phyloP scores from a whole-genome alignment of 2,797 vertebrate species.

The Helarctos malayanus region DNA sequence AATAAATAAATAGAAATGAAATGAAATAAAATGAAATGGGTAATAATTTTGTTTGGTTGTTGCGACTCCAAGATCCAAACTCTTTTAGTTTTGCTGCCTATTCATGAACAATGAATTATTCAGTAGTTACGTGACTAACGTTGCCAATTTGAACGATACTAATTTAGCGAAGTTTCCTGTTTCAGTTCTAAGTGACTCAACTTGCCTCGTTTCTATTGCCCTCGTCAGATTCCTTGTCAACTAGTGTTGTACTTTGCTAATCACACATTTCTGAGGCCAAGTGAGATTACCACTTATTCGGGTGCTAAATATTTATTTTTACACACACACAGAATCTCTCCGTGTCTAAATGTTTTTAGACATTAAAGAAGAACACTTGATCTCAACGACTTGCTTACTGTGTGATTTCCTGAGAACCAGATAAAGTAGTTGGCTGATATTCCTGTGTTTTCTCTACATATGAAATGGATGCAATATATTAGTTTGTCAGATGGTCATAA shows the following conservation, averaged over 20 bases:
- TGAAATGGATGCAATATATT: not conserved
- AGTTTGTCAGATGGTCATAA: not conserved
- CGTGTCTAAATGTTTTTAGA: not conserved
- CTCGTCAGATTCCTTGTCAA: not conserved
- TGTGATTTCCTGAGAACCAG: not conserved
- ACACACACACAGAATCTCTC: not conserved
- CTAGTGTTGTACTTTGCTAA: not conserved
- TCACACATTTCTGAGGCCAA: constrained; percentile 3
- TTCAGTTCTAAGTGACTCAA: not conserved
- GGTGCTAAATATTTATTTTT: not conserved
- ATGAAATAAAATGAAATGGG: not conserved
- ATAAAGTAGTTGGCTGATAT: not conserved
- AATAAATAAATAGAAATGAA: not conserved
- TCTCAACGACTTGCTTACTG: not conserved
- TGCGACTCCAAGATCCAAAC: not conserved
- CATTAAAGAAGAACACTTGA: not conserved
- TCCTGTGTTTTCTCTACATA: not conserved
- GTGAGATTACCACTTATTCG: not conserved
- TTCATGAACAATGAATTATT: constrained; percentile 28
- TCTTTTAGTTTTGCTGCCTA: not conserved
- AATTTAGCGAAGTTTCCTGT: not conserved
- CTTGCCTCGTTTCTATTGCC: not conserved
- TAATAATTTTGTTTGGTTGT: not conserved
- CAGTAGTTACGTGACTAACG: not conserved
- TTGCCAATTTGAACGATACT: not conserved